Base-by-base conservation (phyloP, 2,888 invertebrate species). In the Drosophila peninsularis region DNA sequence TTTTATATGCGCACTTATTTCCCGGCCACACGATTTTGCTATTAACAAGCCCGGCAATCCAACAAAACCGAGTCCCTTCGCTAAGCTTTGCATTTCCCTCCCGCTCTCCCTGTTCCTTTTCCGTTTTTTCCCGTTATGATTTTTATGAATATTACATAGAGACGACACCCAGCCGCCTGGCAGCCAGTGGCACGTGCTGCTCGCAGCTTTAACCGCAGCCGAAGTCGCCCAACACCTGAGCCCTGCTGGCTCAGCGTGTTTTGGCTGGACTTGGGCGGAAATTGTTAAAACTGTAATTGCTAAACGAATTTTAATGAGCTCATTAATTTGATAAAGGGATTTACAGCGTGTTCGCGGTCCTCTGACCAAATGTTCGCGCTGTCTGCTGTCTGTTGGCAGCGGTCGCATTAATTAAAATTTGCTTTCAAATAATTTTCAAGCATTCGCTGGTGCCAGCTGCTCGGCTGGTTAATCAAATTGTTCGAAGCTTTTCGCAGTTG, bases 251-350 rank as follows among this genome's bases (percentile, higher is more conserved):
- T 80, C 83, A 88, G 89, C 89, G 70, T 57, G 41, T 77, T 75
- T 78, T 69, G 68, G 66, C 57, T 56, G 64, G 21, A 32, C 56
- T 58, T 27, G 62, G 56, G 55, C 84, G 89, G 78, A 88, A 87
- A 90, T 82, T 89, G 83, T 90, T 89, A 85, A 88, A 90, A 90
- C 90, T 88, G 80, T 90, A 90, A 90, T 90, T 90, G 89, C 90
- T 90, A 89, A 90, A 89, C 90, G 90, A 88, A 90, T 89, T 90
- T 90, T 90, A 90, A 90, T 89, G 90, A 90, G 89, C 90, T 90
- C 90, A 90, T 90, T 90, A 90, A 90, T 90, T 90, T 90, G 86
- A 90, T 87, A 90, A 90, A 90, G 80, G 85, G 88, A 88, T 89
- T 89, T 89, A 86, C 81, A 89, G 77, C 78, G 76, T 78, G 89